A percentile compares a stretch with the other conserved stretches of the same genome.
Evolutionary conservation across 2,113 vertebrate species (phyloP).

Genomic region (Pitta sordida): DNA sequence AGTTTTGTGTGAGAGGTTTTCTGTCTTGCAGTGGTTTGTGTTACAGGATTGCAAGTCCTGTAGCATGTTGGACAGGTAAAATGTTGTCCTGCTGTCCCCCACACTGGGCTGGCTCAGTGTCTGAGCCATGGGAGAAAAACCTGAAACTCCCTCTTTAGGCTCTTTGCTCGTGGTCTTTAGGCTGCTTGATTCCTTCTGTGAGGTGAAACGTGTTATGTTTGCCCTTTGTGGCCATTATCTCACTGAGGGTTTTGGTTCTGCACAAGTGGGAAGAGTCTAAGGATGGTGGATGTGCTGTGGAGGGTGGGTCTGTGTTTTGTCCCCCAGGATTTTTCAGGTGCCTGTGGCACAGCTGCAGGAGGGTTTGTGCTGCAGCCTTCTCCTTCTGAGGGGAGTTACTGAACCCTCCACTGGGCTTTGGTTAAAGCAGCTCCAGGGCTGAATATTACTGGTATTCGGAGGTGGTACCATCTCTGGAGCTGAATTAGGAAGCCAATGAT

Average conservation of each 20-base stretch:
- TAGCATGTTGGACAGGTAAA: fast-evolving
- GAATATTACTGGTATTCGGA: background rate
- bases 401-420: background rate
- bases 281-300: fast-evolving
- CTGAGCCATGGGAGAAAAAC: background rate
- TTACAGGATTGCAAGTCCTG: background rate
- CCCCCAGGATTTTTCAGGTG: background rate
- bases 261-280: fast-evolving
- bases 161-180: background rate
- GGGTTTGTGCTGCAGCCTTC: background rate
- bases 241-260: background rate
- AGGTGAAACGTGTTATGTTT: background rate
- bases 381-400: background rate
- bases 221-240: background rate
- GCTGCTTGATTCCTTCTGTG: background rate
- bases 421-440: background rate
- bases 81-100: background rate
- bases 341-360: background rate
- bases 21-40: background rate
- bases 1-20: background rate
- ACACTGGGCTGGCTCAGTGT: background rate
- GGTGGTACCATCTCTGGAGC: background rate
- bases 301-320: background rate
- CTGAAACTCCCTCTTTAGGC: no score
- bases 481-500: background rate